Evolutionary conservation across 2,797 vertebrate genomes (phyloP), one percentile per base, ranked within the genome.

Genomic region (Pseudochirops cupreus): DNA sequence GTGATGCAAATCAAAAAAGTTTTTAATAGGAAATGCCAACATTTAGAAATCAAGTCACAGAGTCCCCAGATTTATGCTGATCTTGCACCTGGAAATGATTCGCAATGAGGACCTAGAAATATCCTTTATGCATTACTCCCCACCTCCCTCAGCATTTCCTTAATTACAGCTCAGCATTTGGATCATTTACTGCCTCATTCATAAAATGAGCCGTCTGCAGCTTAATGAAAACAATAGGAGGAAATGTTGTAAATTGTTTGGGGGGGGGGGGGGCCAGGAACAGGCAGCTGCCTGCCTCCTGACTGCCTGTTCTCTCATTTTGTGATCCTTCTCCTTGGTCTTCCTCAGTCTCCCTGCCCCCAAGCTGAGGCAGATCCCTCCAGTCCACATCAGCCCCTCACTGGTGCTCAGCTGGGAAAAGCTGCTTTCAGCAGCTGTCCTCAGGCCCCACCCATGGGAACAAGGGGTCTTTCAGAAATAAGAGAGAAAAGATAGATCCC

Each of bases 151-250:
- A 97, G 93, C 57, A 91, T 96, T 96, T 94, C 54, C 94, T 56
- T 97, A 96, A 97, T 98, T 97, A 97, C 94, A 97, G 95, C 26
- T 2, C 10, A 97, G 56, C 29, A 92, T 97, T 97, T 96, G 94
- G 93, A 97, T 97, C 94, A 95, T 96, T 95, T 57, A 93, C 96
- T 97, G 94, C 59, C 94, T 97, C 96, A 95, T 95, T 94, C 94
- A 93, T 91, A 96, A 97, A 98, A 98, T 92, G 94, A 98, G 96
- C 94, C 95, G 95, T 95, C 96, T 91, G 29, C 94, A 93, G 91
- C 95, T 93, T 98, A 97, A 97, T 96, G 95, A 97, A 98, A 97
- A 98, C 95, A 97, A 97, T 95, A 58, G 33, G 96, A 98, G 97
- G 95, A 98, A 96, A 96, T 56, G 95, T 95, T 97, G 97, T 92